These are phyloP conservation scores for Hirtodrosophila histrioides DNA, from an alignment of 2,888 invertebrate genomes.

Conservation along the genomic window DNA sequence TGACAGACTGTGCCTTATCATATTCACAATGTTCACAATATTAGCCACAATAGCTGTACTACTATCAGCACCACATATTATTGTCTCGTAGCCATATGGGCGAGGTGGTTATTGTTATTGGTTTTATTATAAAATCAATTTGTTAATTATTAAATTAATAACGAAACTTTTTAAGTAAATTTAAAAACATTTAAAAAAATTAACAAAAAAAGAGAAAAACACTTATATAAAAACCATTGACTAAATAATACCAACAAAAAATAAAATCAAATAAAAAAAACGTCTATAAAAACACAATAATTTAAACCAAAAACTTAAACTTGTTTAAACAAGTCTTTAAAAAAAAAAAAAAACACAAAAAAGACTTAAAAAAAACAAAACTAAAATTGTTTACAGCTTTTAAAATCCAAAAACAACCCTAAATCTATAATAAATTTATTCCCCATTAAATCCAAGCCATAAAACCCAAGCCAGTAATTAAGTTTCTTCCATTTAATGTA, in stretches of 20 bases:
- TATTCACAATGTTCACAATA: constrained; percentile 99
- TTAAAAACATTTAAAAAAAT: constrained; percentile 65
- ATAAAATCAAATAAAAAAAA: constrained; percentile 48
- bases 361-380: constrained; percentile 49
- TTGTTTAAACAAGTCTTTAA: constrained; percentile 62
- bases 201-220: constrained; percentile 66
- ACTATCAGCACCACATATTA: constrained; percentile 95
- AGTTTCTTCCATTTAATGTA: constrained; percentile 69
- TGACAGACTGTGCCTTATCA: constrained; percentile 99
- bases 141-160: constrained; percentile 85
- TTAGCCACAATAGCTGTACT: constrained; percentile 98
- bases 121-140: constrained; percentile 86
- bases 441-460: constrained; percentile 17
- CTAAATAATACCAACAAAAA: constrained; percentile 62
- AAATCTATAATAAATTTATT: constrained; percentile 26
- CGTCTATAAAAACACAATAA: constrained; percentile 62
- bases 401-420: constrained; percentile 53
- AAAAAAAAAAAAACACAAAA: constrained; percentile 41
- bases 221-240: constrained; percentile 67
- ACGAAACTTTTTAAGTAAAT: constrained; percentile 85
- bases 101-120: constrained; percentile 85
- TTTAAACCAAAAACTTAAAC: constrained; percentile 57
- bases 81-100: constrained; percentile 86
- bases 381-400: constrained; percentile 62
- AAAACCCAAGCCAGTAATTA: constrained; percentile 46